A percentile compares a stretch with the other conserved stretches of the same genome.
Evolutionary conservation across 1,140 invertebrate species (phyloP).

Genomic region (Drosophila kurseongensis): DNA sequence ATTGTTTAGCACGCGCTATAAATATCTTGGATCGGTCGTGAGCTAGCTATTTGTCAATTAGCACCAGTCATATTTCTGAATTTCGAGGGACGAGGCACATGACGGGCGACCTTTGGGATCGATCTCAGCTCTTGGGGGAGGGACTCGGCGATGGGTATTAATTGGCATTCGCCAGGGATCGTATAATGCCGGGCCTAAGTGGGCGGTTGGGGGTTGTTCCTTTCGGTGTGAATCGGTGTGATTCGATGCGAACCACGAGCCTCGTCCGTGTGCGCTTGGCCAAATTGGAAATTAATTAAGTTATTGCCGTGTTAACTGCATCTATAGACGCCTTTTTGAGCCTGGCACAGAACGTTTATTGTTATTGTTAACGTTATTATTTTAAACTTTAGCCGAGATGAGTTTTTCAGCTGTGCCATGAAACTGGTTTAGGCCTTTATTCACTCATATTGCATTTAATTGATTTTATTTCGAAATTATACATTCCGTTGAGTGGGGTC

Average conservation of each 20-base stretch:
- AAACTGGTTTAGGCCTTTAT: conserved; percentile 24
- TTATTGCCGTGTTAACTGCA: conserved; percentile 49
- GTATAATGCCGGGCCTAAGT: conserved; percentile 52
- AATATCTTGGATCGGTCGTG: conserved; percentile 41
- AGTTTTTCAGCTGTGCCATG: background rate
- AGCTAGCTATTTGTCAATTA: conserved; percentile 51
- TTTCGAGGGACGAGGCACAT: conserved; percentile 47
- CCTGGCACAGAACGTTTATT: conserved; percentile 25
- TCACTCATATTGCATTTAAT: conserved; percentile 26
- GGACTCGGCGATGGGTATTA: conserved; percentile 57
- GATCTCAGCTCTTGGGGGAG: conserved; percentile 17
- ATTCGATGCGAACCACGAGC: conserved; percentile 42
- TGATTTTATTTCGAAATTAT: conserved; percentile 18
- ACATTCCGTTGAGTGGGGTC: conserved; percentile 29
- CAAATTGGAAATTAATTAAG: conserved; percentile 33
- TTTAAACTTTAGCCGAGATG: conserved; percentile 3
- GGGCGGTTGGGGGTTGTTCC: conserved; percentile 30
- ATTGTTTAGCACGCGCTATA: conserved; percentile 52
- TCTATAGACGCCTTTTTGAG: conserved; percentile 27
- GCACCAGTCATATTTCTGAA: conserved; percentile 32
- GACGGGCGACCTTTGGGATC: conserved; percentile 42
- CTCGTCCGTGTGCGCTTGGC: conserved; percentile 20
- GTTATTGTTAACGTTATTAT: background rate
- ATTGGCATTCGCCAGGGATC: conserved; percentile 48
- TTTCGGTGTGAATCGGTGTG: background rate